Evolutionary conservation across 2,888 invertebrate genomes (phyloP), one percentile per base, ranked within the genome.

Genomic region (Ectropis crepuscularia): DNA sequence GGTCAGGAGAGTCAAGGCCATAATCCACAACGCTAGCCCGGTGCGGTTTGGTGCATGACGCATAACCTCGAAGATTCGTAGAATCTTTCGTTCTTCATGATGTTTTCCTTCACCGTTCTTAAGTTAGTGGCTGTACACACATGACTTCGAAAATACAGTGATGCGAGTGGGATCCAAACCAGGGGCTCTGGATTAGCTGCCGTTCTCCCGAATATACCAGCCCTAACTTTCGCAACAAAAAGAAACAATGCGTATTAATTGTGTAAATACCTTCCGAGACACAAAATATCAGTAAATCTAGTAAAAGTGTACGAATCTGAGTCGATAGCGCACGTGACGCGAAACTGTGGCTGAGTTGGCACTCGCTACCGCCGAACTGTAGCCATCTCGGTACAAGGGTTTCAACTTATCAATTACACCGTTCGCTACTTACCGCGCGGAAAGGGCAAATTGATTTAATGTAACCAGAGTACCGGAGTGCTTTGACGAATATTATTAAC

Each of bases 401-500:
- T 92, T 92, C 89, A 92, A 92, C 92, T 92, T 92, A 92, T 92
- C 92, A 92, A 92, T 92, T 92, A 92, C 92, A 92, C 81, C 92
- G 90, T 92, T 92, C 89, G 89, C 92, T 92, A 92, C 92, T 92
- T 92, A 92, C 92, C 88, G 90, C 92, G 91, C 87, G 90, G 88
- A 90, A 91, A 92, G 92, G 92, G 90, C 92, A 92, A 92, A 92
- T 92, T 92, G 92, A 92, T 92, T 92, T 92, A 92, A 92, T 92
- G 92, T 92, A 92, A 91, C 92, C 91, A 87, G 92, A 92, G 92
- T 92, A 91, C 92, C 91, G 87, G 92, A 92, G 92, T 92, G 92
- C 92, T 92, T 92, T 92, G 92, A 92, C 92, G 92, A 92, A 92
- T 92, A 92, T 92, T 92, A 92, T 92, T 92, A 92, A 90, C 91